These are phyloP conservation scores for Capreolus pygargus DNA, from an alignment of 2,113 vertebrate species.

Conservation along the genomic window DNA sequence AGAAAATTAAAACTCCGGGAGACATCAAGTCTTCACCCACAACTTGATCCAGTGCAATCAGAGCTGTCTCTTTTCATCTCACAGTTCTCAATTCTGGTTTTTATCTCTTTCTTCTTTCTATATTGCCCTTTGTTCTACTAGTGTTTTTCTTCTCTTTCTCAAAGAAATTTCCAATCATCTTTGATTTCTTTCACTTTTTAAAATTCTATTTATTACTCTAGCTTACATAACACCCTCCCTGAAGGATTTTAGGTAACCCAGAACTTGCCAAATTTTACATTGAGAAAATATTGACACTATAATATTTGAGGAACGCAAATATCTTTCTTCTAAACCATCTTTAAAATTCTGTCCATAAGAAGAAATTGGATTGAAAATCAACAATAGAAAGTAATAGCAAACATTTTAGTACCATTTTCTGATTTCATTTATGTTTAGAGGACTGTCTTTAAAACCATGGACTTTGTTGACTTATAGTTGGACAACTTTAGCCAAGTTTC, in stretches of 20 bases:
- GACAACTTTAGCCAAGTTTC: background rate
- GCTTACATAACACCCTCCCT: background rate
- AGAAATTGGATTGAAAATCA: background rate
- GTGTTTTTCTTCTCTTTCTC: background rate
- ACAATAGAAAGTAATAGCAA: background rate
- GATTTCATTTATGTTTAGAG: background rate
- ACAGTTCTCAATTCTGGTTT: background rate
- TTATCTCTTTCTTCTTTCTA: background rate
- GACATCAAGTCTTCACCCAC: background rate
- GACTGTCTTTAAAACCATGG: background rate
- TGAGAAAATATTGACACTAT: background rate
- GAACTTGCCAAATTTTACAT: background rate
- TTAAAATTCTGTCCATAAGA: background rate
- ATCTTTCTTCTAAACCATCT: background rate
- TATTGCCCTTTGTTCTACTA: background rate
- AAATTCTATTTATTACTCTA: background rate
- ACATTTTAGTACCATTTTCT: background rate
- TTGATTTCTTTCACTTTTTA: background rate
- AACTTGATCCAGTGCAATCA: background rate
- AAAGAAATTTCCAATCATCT: background rate
- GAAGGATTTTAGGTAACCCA: background rate
- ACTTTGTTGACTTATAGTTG: background rate
- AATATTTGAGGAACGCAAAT: conserved; percentile 15
- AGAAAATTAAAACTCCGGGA: background rate
- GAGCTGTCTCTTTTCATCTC: background rate